Evolutionary conservation across 1,140 invertebrate species (phyloP).

Genomic region (Magallana gigas): DNA sequence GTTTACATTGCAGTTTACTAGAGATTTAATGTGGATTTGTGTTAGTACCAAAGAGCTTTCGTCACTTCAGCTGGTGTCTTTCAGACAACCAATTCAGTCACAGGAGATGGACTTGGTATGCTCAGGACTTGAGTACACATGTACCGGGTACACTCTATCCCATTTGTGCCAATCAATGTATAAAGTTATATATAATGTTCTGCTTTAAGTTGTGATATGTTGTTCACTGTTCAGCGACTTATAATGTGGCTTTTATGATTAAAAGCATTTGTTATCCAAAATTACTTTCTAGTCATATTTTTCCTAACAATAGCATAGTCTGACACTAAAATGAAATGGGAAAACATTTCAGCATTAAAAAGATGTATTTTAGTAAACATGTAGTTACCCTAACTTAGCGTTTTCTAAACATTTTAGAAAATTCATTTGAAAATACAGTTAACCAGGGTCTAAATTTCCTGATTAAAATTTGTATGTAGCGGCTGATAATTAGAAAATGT

Average conservation of each 20-base stretch:
- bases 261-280: neutral
- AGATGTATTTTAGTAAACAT: too few relatives aligned
- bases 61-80: neutral
- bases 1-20: neutral
- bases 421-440: too few relatives aligned
- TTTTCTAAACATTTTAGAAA: too few relatives aligned
- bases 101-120: neutral
- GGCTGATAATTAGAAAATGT: too few relatives aligned
- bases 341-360: too few relatives aligned
- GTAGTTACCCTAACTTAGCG: too few relatives aligned
- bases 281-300: too few relatives aligned
- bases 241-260: slow-evolving; percentile 3
- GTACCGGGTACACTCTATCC: neutral
- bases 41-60: slow-evolving; percentile 10
- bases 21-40: neutral
- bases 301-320: too few relatives aligned
- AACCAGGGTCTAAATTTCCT: too few relatives aligned
- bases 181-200: neutral
- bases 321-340: too few relatives aligned
- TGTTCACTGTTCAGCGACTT: neutral
- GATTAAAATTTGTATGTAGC: too few relatives aligned
- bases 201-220: neutral
- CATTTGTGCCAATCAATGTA: slow-evolving; percentile 30
- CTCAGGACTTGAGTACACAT: neutral
- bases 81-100: neutral